Base-by-base conservation (phyloP, 2,888 invertebrate genomes). In the Limnephilus auricula region DNA sequence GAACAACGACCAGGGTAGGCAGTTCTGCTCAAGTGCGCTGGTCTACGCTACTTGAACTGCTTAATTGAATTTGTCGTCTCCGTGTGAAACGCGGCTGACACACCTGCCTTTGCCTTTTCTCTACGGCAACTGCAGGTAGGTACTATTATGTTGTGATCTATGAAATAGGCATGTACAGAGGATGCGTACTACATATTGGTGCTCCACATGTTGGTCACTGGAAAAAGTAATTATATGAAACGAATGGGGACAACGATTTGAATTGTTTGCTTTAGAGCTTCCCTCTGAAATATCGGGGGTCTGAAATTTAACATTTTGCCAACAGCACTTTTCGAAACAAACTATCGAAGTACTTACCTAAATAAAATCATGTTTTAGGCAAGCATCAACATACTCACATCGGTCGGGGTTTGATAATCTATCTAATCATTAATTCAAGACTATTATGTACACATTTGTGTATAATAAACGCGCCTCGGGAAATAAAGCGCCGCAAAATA, bases 41-140 rank as follows among this genome's bases (percentile, higher is more conserved):
- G 31, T 82, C 82, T 34, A 15, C 82, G 82, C 34, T 30, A 32
- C 82, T 34, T 34, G 34, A 31, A 32, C 34, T 31, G 9, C 25
- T 15, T 31, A 31, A 31, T 31, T 82, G 82, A 65, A 65, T 25
- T 65, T 65, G 25, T 65, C 65, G 6, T 65, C 65, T 65, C 31
- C 32, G 82, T 82, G 82, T 82, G 82, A 82, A 82, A 13, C 84
- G 40, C 13, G 84, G 40, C 12, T 25, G n/a, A 37, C 84, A 37
- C 84, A 84, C 34, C 84, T 84, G 84, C 13, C 37, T 50, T 15
- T 50, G 50, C 10, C n/a, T 65, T 65, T 65, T n/a, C 65, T 65
- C 65, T 25, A 65, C n/a, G 65, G 9, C 0, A 25, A 65, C n/a
- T 15, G 45, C 45, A 45, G 25, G 65, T 65, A 65, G 65, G 65